These are phyloP conservation scores for Podotricha telesiphe DNA, from an alignment of 2,888 invertebrate genomes.

Conservation along the genomic window DNA sequence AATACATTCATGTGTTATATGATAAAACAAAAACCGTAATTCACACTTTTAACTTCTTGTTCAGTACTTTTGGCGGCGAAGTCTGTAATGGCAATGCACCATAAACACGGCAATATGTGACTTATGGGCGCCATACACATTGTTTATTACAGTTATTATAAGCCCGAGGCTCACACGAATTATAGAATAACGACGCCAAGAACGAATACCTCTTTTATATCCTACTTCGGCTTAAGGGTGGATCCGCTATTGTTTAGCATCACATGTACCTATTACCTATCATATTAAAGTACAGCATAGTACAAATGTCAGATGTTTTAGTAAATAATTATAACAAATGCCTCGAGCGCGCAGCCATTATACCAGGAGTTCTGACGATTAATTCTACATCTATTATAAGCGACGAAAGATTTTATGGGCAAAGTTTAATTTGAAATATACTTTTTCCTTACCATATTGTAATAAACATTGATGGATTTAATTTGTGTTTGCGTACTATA, in stretches of 20 bases:
- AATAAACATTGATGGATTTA: not conserved
- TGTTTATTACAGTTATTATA: slow-evolving; percentile 75
- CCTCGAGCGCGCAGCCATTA: slow-evolving; percentile 23
- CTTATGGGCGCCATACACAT: slow-evolving; percentile 63
- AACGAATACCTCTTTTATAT: slow-evolving; percentile 52
- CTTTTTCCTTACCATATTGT: not conserved
- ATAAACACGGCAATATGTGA: slow-evolving; percentile 56
- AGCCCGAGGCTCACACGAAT: slow-evolving; percentile 63
- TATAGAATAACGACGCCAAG: slow-evolving; percentile 58
- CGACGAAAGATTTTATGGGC: slow-evolving; percentile 1
- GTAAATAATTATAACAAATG: slow-evolving; percentile 34
- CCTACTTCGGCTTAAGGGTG: slow-evolving; percentile 48
- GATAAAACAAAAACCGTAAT: not conserved
- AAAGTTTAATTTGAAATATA: not conserved
- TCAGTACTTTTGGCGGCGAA: slow-evolving; percentile 49
- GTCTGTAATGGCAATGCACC: slow-evolving; percentile 51
- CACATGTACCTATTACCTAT: slow-evolving; percentile 35
- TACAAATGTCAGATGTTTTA: slow-evolving; percentile 34
- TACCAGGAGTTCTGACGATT: slow-evolving; percentile 35
- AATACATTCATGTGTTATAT: not conserved
- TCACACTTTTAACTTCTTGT: slow-evolving; percentile 24
- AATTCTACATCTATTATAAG: slow-evolving; percentile 30
- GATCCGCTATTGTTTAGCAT: slow-evolving; percentile 42
- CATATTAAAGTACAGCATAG: slow-evolving; percentile 43
- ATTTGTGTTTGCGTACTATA: not conserved